Conservation (phyloP, 2,888 invertebrate genomes). For the Tholera decimalis region DNA sequence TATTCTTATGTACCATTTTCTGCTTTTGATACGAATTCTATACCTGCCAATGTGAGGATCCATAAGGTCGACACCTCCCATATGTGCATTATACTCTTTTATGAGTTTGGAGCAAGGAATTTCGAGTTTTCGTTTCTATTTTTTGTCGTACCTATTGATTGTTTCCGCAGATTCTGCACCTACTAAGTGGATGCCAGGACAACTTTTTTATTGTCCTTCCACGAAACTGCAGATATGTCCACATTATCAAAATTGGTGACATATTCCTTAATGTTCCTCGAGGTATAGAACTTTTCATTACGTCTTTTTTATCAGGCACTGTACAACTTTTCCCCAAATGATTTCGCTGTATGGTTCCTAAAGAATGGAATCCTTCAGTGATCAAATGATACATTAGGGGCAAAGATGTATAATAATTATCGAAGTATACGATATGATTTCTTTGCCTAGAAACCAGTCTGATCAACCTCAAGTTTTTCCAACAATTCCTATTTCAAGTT, state of each 20-base stretch:
- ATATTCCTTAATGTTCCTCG: slow-evolving; percentile 9
- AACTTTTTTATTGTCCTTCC: slow-evolving; percentile 24
- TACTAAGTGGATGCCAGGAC: slow-evolving; percentile 13
- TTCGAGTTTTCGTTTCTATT: slow-evolving; percentile 4
- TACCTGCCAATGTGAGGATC: slow-evolving; percentile 3
- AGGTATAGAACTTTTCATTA: slow-evolving; percentile 2
- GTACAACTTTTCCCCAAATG: slow-evolving; percentile 15
- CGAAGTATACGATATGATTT: slow-evolving; percentile 30
- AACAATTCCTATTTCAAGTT: slow-evolving; percentile 34
- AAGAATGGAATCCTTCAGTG: slow-evolving; percentile 23
- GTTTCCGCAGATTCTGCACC: slow-evolving; percentile 16
- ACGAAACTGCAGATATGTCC: slow-evolving; percentile 20
- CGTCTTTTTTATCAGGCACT: slow-evolving; percentile 6
- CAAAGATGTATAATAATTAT: slow-evolving; percentile 30
- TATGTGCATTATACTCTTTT: slow-evolving; percentile 11
- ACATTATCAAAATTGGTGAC: slow-evolving; percentile 15
- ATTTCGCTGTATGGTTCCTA: slow-evolving; percentile 29
- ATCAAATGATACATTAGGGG: slow-evolving; percentile 26
- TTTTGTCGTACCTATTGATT: slow-evolving; percentile 16
- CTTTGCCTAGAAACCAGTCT: slow-evolving; percentile 27
- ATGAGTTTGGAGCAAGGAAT: slow-evolving; percentile 1
- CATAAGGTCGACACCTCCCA: too few relatives aligned
- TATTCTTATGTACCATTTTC: slow-evolving; percentile 11
- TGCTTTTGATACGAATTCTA: slow-evolving; percentile 1
- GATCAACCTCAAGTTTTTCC: slow-evolving; percentile 22